Evolutionary conservation across 92 coral and sea anemone species (phyloP), one percentile per base, ranked within the genome.

Genomic region (Chrysogorgia sp.): DNA sequence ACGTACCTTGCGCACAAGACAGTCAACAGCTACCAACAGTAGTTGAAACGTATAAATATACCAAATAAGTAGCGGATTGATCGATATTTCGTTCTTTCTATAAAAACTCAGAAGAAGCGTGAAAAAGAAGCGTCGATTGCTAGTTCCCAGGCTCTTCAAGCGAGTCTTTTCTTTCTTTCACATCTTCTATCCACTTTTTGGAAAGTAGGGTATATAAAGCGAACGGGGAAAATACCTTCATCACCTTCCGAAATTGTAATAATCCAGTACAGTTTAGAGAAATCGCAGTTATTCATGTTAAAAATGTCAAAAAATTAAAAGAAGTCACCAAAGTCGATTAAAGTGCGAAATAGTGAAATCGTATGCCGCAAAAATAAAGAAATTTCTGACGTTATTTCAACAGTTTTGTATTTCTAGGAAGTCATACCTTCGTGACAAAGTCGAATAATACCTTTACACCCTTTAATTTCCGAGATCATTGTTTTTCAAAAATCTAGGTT

Each of bases 241-340:
- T 33, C 69, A 62, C 43, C 26, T 29, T 33, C 69, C 43, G 23
- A n/a, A n/a, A n/a, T n/a, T n/a, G n/a, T n/a, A n/a, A n/a, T n/a
- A n/a, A n/a, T n/a, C n/a, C n/a, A n/a, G 69, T 29, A 62, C 40
- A 22, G 32, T 62, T 19, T 62, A 62, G 69, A 29, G 37, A 62
- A 62, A 62, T 62, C 32, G 17, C n/a, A 26, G 43, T 62, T 62
- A 62, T 62, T 62, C 20, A 62, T 32, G 69, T 14, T 23, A 33
- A 28, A 33, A 32, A 13, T 62, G 43, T 34, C 43, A 33, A 23
- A 62, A 62, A 28, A 33, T 62, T 62, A 33, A 32, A 34, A 62
- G 14, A 41, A 29, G 19, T 34, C 32, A 62, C 69, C 69, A 62
- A 62, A 62, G 43, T 62, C 32, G 69, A 62, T 62, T 33, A 62